A percentile compares a stretch with the other conserved stretches of the same genome.
Evolutionary conservation across 1,140 invertebrate genomes (phyloP).

Genomic region (silkworm (Bombyx mori)): ASM3026992v2 NC_085115.1:9152001-9152500

Average conservation of each 20-base stretch:
- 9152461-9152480: neutral
- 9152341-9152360: constrained; percentile 32
- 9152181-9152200: neutral
- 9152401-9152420: constrained; percentile 13
- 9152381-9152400: constrained; percentile 15
- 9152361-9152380: constrained; percentile 35
- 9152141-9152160: too few species aligned
- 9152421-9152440: constrained; percentile 44
- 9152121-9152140: too few species aligned
- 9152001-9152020: too few species aligned
- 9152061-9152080: too few species aligned
- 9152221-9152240: neutral
- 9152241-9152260: too few species aligned
- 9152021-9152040: too few species aligned
- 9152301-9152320: constrained; percentile 4
- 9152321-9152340: constrained; percentile 19
- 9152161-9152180: too few species aligned
- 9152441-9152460: neutral
- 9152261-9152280: constrained; percentile 4
- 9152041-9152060: too few species aligned
- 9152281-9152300: constrained; percentile 6
- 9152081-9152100: too few species aligned
- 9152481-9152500: neutral
- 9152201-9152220: neutral
- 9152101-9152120: too few species aligned